phyloP scores from a whole-genome alignment of 2,888 invertebrate genomes.

The Crioceris asparagi region DNA sequence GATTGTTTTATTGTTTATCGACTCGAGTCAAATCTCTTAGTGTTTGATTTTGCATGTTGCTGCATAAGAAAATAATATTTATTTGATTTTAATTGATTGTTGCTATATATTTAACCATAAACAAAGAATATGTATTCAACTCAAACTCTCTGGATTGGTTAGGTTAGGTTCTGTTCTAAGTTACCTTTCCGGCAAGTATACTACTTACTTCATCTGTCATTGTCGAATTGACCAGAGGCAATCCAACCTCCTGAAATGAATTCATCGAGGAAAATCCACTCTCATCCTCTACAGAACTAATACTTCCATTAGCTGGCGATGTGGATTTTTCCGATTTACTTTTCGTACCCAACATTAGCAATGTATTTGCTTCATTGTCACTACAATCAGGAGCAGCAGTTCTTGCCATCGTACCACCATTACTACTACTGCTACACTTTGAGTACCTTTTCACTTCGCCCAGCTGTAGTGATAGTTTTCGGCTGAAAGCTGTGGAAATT shows the following conservation, averaged over 20 bases:
- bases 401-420: slow-evolving; percentile 16
- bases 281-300: slow-evolving; percentile 56
- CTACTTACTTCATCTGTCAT: slow-evolving; percentile 20
- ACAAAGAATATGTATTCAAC: too few species aligned
- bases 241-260: slow-evolving; percentile 72
- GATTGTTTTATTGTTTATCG: too few species aligned
- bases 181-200: too few species aligned
- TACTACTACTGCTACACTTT: not conserved
- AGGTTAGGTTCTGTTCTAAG: too few species aligned
- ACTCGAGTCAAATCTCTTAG: too few species aligned
- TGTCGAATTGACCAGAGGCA: slow-evolving; percentile 43
- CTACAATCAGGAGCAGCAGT: slow-evolving; percentile 25
- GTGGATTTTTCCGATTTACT: slow-evolving; percentile 20
- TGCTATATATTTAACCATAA: too few species aligned
- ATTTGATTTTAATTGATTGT: too few species aligned
- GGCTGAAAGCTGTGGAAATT: slow-evolving; percentile 30
- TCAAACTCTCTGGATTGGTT: too few species aligned
- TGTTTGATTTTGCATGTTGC: too few species aligned
- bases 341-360: slow-evolving; percentile 8
- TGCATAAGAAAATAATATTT: too few species aligned
- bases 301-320: slow-evolving; percentile 27
- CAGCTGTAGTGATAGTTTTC: slow-evolving; percentile 33
- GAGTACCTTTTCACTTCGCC: slow-evolving; percentile 20
- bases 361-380: slow-evolving; percentile 16
- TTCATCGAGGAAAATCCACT: slow-evolving; percentile 80